Conservation (phyloP, 1,140 invertebrate genomes). For the Zaprionus lachaisei region DNA sequence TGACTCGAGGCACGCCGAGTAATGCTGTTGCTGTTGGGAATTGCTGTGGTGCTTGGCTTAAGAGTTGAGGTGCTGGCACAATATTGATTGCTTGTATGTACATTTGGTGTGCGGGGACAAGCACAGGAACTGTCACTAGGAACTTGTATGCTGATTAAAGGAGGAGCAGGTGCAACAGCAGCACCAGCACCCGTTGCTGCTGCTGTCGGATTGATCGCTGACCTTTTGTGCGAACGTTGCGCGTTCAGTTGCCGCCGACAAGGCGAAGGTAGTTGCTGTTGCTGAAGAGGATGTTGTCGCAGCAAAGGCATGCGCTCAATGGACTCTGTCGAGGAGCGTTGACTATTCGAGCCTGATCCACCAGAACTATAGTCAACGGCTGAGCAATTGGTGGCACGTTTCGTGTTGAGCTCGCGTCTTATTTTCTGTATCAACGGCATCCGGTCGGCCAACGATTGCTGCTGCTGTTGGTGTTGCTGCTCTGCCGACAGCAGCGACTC, state of each 20-base stretch:
- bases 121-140: conserved; percentile 84
- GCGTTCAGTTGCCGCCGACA: conserved; percentile 65
- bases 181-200: background rate
- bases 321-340: conserved; percentile 78
- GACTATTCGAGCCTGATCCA: conserved; percentile 75
- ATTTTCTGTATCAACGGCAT: conserved; percentile 79
- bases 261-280: conserved; percentile 30
- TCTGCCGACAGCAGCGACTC: conserved; percentile 59
- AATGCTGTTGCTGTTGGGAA: conserved; percentile 30
- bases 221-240: conserved; percentile 77
- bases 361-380: conserved; percentile 66
- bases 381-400: conserved; percentile 68
- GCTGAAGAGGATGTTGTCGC: conserved; percentile 32
- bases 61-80: conserved; percentile 63
- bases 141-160: conserved; percentile 73
- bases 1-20: conserved; percentile 62
- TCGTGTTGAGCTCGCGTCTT: conserved; percentile 72
- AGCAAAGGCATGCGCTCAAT: conserved; percentile 77
- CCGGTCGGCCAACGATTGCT: conserved; percentile 40
- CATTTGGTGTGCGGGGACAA: conserved; percentile 64
- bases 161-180: conserved; percentile 31
- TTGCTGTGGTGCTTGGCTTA: conserved; percentile 51
- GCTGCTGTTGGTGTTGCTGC: conserved; percentile 19
- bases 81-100: conserved; percentile 79
- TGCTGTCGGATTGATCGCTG: conserved; percentile 35